These are phyloP conservation scores for Halichoeres trimaculatus DNA, from an alignment of 2,113 vertebrate species.

Conservation along the genomic window DNA sequence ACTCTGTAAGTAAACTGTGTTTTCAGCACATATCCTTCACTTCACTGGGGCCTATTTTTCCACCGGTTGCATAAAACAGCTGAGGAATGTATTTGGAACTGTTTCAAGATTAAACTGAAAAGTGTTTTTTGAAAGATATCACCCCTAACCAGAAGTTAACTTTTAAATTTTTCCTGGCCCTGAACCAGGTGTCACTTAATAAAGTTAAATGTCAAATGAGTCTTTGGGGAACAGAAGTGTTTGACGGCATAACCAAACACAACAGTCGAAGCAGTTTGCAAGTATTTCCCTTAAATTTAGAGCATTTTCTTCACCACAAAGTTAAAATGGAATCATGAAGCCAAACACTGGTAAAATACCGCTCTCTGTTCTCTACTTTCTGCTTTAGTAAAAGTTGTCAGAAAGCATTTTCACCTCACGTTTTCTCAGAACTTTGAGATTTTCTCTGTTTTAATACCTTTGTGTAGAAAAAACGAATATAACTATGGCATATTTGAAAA, in stretches of 20 bases:
- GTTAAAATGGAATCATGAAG: background rate
- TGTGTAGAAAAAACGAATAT: too few relatives aligned
- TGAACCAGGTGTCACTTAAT: constrained; percentile 17
- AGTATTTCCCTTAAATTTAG: constrained; percentile 13
- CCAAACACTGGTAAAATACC: background rate
- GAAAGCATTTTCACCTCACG: background rate
- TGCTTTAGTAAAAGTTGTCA: background rate
- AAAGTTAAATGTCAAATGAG: constrained; percentile 11
- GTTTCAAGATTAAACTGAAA: constrained; percentile 30
- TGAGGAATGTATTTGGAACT: constrained; percentile 3
- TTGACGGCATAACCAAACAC: constrained; percentile 5
- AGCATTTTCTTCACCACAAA: constrained; percentile 8
- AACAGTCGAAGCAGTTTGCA: constrained; percentile 16
- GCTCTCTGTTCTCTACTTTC: background rate
- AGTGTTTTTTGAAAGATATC: constrained; percentile 39
- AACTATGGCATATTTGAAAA: too few relatives aligned
- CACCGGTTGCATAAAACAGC: constrained; percentile 6
- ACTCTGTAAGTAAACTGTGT: constrained; percentile 22
- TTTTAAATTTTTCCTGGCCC: constrained; percentile 28
- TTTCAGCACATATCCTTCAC: constrained; percentile 34
- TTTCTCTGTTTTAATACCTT: background rate
- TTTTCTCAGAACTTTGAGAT: background rate
- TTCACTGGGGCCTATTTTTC: constrained; percentile 33
- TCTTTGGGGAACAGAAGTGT: constrained; percentile 18
- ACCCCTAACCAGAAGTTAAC: constrained; percentile 18